Percentiles rank a stretch among this genome's conserved stretches.
Conservation (phyloP, 2,888 invertebrate species). For the Sarcophaga rosellei region DNA sequence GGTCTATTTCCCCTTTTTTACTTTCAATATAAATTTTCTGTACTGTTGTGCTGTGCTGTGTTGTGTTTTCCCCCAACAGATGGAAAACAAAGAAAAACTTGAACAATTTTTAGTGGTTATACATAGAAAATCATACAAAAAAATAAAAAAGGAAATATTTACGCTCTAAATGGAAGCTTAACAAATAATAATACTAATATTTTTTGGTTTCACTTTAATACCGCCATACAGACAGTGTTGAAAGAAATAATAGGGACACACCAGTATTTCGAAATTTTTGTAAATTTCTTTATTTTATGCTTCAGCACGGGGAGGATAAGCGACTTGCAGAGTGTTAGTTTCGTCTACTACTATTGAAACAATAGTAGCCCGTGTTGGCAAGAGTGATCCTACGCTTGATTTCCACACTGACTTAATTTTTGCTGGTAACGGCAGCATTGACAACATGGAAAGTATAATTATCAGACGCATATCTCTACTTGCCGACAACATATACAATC, state of each 20-base stretch:
- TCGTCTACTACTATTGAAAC: too few species aligned
- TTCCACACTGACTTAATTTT: too few species aligned
- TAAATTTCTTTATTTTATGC: not conserved
- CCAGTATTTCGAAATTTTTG: not conserved
- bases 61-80: constrained; percentile 4
- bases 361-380: too few species aligned
- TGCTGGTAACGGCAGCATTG: too few species aligned
- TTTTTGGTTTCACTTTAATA: not conserved
- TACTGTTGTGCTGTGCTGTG: not conserved
- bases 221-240: not conserved
- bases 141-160: constrained; percentile 18
- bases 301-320: too few species aligned
- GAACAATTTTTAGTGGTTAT: constrained; percentile 29
- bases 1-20: constrained; percentile 48
- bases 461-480: too few species aligned
- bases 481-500: too few species aligned
- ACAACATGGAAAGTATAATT: too few species aligned
- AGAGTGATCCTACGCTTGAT: too few species aligned
- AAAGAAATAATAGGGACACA: not conserved
- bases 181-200: constrained; percentile 46
- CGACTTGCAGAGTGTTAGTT: too few species aligned
- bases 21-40: constrained; percentile 25
- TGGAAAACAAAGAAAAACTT: constrained; percentile 15
- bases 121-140: constrained; percentile 30
- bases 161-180: constrained; percentile 60